A percentile compares a stretch with the other conserved stretches of the same genome.
phyloP scores from a whole-genome alignment of 2,797 vertebrate genomes.

The Diglossa cyanea region DNA sequence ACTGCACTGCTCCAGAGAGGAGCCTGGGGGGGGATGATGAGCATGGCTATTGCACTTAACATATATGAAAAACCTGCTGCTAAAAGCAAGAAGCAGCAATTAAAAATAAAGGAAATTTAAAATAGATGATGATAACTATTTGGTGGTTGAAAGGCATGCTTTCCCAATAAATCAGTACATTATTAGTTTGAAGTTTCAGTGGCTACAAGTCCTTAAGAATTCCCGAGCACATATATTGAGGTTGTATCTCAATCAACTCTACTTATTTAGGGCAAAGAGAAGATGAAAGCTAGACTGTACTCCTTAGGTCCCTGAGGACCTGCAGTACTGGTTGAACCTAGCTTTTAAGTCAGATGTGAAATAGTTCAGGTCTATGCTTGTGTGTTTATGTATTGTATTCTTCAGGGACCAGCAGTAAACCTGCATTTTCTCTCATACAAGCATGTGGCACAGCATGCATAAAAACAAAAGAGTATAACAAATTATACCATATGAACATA shows the following conservation, averaged over 20 bases:
- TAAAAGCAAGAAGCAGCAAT: neutral
- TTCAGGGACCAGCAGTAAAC: neutral
- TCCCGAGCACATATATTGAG: accelerated
- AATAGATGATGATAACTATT: neutral
- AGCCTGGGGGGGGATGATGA: neutral
- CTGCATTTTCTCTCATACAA: neutral
- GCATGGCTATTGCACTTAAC: neutral
- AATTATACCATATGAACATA: accelerated
- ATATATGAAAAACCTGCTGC: neutral
- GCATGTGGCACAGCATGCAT: neutral
- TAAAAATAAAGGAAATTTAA: neutral
- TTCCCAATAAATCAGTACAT: neutral
- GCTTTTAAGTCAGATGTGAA: neutral
- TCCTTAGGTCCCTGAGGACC: neutral
- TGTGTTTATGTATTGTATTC: accelerated
- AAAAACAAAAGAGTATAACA: neutral
- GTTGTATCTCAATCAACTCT: neutral
- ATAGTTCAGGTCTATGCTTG: neutral
- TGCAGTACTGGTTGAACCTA: neutral
- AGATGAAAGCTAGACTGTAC: neutral
- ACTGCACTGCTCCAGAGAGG: neutral
- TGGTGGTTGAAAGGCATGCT: neutral
- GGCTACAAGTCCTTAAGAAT: neutral
- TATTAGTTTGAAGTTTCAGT: neutral
- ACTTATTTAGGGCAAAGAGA: neutral